Base-by-base conservation (phyloP, 2,888 invertebrate species). In the Brenthis daphne region DNA sequence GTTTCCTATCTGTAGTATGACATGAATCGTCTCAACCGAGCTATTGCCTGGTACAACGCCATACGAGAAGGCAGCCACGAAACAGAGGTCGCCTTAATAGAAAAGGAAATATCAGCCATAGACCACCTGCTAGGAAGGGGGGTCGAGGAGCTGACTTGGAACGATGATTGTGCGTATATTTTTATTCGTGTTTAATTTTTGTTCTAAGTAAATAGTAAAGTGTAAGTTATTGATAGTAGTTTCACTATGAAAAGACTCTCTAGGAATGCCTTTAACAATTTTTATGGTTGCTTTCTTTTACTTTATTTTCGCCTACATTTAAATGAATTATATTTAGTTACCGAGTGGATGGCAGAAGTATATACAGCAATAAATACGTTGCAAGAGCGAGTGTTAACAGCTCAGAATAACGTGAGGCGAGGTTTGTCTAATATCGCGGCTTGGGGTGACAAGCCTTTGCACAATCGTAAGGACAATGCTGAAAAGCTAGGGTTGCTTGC, bases 1-100 rank as follows among this genome's bases (percentile, higher is more conserved):
- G 8, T 54, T 48, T 8, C 51, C 13, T 68, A 11, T 50, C 14
- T 72, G 43, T 72, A 94, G 94, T 92, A 92, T 70, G 94, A 94
- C 24, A 88, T 94, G 82, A 89, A 93, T 68, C 94, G 94, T 51
- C 79, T 94, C 11, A 93, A 93, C 76, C 92, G 95, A n/a, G 94
- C 95, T n/a, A 93, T 95, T 6, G 93, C 95, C 57, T 95, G 97
- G 96, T 98, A 98, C 86, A 98, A 98, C 82, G 95, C 95, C 73
- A 95, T 98, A 56, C 94, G 96, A 61, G 94, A 92, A 29, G 93
- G 95, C n/a, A 95, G 96, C 37, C 94, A 96, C 58, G 94, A 94
- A 65, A 96, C 96, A 0, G 98, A 98, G 86, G 95, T 94, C 70
- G 94, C 95, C 24, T 93, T 98, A 51, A 95, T 98, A 67, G 93